Base-by-base conservation (phyloP, 2,797 vertebrate species). In the Ctenosaura bakeri region DNA sequence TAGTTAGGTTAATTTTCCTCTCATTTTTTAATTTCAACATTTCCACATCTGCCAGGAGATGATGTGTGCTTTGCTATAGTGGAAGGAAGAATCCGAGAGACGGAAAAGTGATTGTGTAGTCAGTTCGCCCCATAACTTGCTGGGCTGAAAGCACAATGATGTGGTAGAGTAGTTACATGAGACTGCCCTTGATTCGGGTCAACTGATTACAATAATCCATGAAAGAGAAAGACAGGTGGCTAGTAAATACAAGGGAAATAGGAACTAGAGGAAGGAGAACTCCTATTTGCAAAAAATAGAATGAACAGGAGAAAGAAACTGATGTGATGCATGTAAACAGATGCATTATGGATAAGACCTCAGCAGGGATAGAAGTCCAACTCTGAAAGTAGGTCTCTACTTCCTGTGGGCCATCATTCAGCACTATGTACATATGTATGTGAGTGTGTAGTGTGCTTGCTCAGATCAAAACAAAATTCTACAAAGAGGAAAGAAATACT, bases 1-100 rank as follows among this genome's bases (percentile, higher is more conserved):
- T n/a, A 46, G 29, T 54, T 86, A 8, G 52, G 56, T 81, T 80
- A 86, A 90, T 85, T 54, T 86, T 73, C 14, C 20, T 35, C 16
- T 79, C 52, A 46, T 85, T 42, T 86, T 42, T 9, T n/a, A n/a
- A 42, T 64, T 35, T 62, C 52, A 81, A 16, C 13, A 81, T 80
- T 12, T 13, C 4, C n/a, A 29, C 38, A 78, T 86, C 42, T 86
- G 64, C 20, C 35, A 42, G 54, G 52, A 18, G 56, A 18, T 79
- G 20, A 13, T 54, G 26, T 46, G 6, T 77, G 22, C n/a, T 79
- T 71, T 79, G 62, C 54, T 16, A 88, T 24, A 69, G 42, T 12
- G 22, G 64, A 59, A 38, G 3, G 38, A 59, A 80, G 24, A 50
- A 46, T 16, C 20, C 56, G 50, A 73, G 16, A 38, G 82, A 42